Conservation (phyloP, 2,888 invertebrate genomes). For the Euproctis similis region DNA sequence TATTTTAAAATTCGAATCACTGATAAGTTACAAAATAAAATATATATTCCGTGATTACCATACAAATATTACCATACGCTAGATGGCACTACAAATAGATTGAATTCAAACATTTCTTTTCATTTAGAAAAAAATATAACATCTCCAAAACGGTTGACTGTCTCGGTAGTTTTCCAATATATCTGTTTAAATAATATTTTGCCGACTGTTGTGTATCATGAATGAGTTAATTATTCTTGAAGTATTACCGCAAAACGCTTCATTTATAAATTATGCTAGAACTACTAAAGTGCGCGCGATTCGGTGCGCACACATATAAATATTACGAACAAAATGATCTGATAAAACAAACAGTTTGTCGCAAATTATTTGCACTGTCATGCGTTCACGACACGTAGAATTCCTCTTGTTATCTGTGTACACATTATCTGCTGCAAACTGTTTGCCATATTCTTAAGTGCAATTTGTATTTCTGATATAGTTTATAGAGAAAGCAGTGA, state of each 20-base stretch:
- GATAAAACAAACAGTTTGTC: neutral
- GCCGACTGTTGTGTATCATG: neutral
- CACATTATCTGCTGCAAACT: neutral
- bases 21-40: too few species aligned
- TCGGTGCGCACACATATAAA: neutral
- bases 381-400: neutral
- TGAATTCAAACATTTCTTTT: too few species aligned
- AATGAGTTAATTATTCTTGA: neutral
- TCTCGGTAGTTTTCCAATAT: too few species aligned
- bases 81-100: too few species aligned
- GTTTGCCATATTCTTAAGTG: neutral
- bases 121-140: too few species aligned
- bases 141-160: too few species aligned
- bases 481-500: slow-evolving; percentile 1
- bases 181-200: too few species aligned
- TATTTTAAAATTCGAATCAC: too few species aligned
- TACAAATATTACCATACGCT: too few species aligned
- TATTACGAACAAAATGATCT: neutral
- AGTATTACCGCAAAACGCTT: neutral
- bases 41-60: too few species aligned
- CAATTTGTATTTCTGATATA: slow-evolving; percentile 2
- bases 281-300: neutral
- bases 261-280: neutral
- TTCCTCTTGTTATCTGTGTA: too few species aligned
- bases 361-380: neutral